Evolutionary conservation across 2,888 invertebrate genomes (phyloP).

Genomic region (Aphrophora alni): DNA sequence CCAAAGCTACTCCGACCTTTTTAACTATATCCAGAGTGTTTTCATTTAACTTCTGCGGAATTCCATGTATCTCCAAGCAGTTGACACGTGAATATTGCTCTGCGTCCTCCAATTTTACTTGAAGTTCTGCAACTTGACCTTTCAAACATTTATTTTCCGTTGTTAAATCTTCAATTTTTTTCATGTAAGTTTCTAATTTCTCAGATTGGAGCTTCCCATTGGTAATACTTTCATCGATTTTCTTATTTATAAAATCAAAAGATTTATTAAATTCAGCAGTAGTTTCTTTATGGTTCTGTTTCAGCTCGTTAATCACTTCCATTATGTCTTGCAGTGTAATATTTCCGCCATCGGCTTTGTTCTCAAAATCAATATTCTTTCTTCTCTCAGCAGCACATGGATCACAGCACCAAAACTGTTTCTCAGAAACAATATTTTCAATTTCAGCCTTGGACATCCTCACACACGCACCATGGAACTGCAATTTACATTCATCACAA

Average conservation of each 20-base stretch:
- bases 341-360: background rate
- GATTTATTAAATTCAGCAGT: background rate
- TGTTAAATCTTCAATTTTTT: background rate
- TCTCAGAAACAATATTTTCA: background rate
- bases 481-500: no score
- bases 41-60: background rate
- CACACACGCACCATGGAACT: no score
- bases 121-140: background rate
- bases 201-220: background rate
- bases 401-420: background rate
- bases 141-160: background rate
- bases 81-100: slow-evolving; percentile 14
- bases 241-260: background rate
- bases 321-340: background rate
- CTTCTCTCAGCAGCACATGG: background rate
- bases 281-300: background rate
- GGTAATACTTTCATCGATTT: background rate
- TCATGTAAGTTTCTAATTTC: background rate
- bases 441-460: background rate
- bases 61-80: slow-evolving; percentile 14
- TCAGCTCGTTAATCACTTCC: background rate
- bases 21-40: background rate
- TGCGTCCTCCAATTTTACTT: background rate
- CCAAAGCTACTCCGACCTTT: slow-evolving; percentile 1
- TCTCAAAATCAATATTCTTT: background rate